A percentile compares a stretch with the other conserved stretches of the same genome.
Evolutionary conservation across 2,888 invertebrate species (phyloP).

Genomic region (Aelia acuminata): DNA sequence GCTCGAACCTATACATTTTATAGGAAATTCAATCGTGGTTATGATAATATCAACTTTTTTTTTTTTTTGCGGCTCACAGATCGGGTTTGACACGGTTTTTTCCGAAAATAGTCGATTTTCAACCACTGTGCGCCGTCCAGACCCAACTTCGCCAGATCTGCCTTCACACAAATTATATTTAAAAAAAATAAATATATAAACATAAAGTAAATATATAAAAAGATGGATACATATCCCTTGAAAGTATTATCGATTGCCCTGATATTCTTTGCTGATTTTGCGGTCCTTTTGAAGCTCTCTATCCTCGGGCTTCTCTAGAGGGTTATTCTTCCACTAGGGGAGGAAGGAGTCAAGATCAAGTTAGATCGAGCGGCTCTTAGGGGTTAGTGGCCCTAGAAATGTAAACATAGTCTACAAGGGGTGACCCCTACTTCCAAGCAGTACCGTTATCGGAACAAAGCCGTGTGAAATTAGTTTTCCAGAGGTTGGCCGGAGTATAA

Average conservation of each 20-base stretch:
- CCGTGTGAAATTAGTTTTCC: conserved; percentile 48
- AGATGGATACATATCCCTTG: too few species aligned
- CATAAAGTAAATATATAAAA: too few species aligned
- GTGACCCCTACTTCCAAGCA: background rate
- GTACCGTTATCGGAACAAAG: conserved; percentile 40
- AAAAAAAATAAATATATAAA: too few species aligned
- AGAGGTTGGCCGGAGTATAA: background rate
- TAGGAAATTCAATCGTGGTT: too few species aligned
- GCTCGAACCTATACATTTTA: too few species aligned
- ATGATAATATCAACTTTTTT: too few species aligned
- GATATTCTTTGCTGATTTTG: background rate
- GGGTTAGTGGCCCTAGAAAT: conserved; percentile 50
- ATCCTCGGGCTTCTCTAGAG: background rate
- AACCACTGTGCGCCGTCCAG: too few species aligned
- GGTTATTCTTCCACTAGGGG: background rate
- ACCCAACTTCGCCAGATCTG: too few species aligned
- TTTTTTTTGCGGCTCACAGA: too few species aligned
- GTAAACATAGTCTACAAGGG: conserved; percentile 39
- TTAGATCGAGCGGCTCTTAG: background rate
- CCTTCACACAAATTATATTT: too few species aligned
- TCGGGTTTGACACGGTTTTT: too few species aligned
- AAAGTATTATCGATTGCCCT: background rate
- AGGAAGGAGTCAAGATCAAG: conserved; percentile 22
- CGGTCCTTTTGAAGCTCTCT: background rate
- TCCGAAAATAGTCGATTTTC: too few species aligned